A percentile compares a stretch with the other conserved stretches of the same genome.
Evolutionary conservation across 1,140 invertebrate species (phyloP).

Genomic region (Mizuhopecten yessoensis): DNA sequence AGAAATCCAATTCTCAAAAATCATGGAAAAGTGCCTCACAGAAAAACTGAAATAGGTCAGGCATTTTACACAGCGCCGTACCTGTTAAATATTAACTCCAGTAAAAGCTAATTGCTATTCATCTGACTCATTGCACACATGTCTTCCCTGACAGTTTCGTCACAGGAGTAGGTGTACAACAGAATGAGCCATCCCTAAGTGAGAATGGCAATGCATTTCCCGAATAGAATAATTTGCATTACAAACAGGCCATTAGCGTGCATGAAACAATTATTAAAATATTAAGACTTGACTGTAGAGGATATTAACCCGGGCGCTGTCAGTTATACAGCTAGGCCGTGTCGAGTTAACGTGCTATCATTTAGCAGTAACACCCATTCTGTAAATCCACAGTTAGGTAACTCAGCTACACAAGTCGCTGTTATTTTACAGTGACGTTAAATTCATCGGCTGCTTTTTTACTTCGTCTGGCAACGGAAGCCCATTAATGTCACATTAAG

Average conservation of each 20-base stretch:
- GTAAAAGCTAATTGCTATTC: too few relatives aligned
- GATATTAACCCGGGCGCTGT: too few relatives aligned
- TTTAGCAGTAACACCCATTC: too few relatives aligned
- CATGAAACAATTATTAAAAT: neutral
- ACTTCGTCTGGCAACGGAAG: neutral
- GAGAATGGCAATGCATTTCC: neutral
- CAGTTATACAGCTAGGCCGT: too few relatives aligned
- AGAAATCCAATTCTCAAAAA: neutral
- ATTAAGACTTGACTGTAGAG: too few relatives aligned
- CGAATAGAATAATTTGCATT: neutral
- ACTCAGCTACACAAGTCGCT: neutral
- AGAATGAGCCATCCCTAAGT: neutral
- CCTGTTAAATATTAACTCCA: neutral
- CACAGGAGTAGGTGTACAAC: neutral
- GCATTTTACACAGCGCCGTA: neutral
- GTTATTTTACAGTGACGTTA: neutral
- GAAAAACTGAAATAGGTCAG: neutral
- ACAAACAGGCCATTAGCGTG: neutral
- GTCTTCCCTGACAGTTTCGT: neutral
- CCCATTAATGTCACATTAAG: neutral
- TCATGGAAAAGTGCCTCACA: neutral
- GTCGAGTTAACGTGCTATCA: too few relatives aligned
- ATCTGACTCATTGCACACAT: neutral
- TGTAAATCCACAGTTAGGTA: too few relatives aligned
- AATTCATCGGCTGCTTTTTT: neutral